Conservation (phyloP, 1,140 invertebrate genomes). For the Brachionus koreanus region DNA sequence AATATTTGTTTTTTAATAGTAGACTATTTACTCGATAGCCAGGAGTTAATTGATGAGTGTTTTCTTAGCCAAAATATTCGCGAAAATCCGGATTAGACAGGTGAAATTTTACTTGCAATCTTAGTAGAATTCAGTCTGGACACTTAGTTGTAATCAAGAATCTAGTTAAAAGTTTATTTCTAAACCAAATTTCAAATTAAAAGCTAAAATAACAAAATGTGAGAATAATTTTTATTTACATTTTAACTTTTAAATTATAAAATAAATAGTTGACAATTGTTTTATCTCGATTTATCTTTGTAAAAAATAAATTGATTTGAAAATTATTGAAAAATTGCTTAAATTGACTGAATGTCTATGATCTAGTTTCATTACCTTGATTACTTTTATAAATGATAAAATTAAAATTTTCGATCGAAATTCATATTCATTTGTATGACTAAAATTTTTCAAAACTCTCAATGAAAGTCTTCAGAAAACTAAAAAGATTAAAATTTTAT, state of each 20-base stretch:
- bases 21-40: background rate
- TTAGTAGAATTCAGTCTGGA: background rate
- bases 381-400: background rate
- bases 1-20: constrained; percentile 1
- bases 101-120: background rate
- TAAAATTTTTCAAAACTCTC: background rate
- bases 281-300: background rate
- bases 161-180: too few species aligned
- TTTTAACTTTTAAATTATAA: background rate
- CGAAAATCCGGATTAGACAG: constrained; percentile 1
- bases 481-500: background rate
- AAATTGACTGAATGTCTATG: background rate
- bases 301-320: background rate
- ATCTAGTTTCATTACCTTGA: background rate
- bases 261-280: background rate
- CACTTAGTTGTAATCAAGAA: background rate
- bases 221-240: background rate
- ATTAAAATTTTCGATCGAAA: background rate
- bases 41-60: constrained; percentile 19
- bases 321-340: background rate
- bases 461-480: background rate
- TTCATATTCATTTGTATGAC: background rate
- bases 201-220: background rate
- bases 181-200: background rate
- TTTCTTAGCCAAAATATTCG: constrained; percentile 14